A percentile compares a stretch with the other conserved stretches of the same genome.
phyloP scores from a whole-genome alignment of 1,140 invertebrate genomes.

The Aphidius ervi region DNA sequence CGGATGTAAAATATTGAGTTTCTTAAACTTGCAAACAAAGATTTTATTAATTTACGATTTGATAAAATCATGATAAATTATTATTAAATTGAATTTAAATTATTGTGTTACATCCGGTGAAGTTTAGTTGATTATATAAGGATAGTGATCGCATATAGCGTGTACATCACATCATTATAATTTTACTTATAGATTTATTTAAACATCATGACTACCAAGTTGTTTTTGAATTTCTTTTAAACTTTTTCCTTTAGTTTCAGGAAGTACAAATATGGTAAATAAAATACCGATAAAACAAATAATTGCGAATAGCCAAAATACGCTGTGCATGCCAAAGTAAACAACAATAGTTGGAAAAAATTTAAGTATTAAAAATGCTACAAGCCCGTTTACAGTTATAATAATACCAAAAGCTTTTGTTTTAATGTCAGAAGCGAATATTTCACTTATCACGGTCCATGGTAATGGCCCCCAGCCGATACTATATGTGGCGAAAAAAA shows the following conservation, averaged over 20 bases:
- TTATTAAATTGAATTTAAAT: too few relatives aligned
- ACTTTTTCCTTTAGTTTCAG: slow-evolving; percentile 75
- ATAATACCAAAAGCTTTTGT: slow-evolving; percentile 70
- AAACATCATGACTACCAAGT: slow-evolving; percentile 30
- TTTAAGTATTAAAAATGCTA: slow-evolving; percentile 76
- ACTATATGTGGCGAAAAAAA: slow-evolving; percentile 67
- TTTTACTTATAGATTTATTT: too few relatives aligned
- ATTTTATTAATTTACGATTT: too few relatives aligned
- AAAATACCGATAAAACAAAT: slow-evolving; percentile 59
- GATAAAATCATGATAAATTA: too few relatives aligned
- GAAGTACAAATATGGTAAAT: slow-evolving; percentile 62
- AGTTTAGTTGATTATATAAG: too few relatives aligned
- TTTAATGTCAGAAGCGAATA: slow-evolving; percentile 74
- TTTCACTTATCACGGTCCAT: slow-evolving; percentile 80
- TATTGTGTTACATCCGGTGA: too few relatives aligned
- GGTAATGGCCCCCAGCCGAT: slow-evolving; percentile 77
- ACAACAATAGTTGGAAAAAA: slow-evolving; percentile 62
- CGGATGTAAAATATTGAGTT: too few relatives aligned
- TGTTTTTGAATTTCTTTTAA: slow-evolving; percentile 68
- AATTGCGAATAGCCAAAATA: slow-evolving; percentile 74
- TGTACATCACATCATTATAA: too few relatives aligned
- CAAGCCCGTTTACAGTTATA: slow-evolving; percentile 72
- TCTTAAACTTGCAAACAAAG: too few relatives aligned
- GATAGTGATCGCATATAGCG: too few relatives aligned
- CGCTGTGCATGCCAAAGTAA: slow-evolving; percentile 62